A percentile compares a stretch with the other conserved stretches of the same genome.
These are phyloP conservation scores for Orthonychiurus folsomi DNA, from an alignment of 2,888 invertebrate species.

Conservation along the genomic window DNA sequence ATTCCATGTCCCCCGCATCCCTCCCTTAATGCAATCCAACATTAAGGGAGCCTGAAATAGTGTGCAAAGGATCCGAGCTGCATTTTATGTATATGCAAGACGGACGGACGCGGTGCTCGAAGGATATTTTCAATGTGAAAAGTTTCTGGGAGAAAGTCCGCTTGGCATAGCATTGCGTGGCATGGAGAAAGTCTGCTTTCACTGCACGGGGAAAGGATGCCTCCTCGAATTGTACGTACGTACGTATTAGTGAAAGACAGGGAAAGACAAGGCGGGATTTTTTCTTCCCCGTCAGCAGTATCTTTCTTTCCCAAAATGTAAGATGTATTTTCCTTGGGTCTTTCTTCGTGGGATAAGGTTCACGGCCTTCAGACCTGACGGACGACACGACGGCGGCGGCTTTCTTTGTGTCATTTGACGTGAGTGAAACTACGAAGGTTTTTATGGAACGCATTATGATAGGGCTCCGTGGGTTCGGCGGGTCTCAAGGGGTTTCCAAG, in stretches of 20 bases:
- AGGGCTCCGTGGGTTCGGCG: neutral
- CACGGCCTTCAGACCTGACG: too few relatives aligned
- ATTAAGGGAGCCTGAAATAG: neutral
- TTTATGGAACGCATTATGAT: neutral
- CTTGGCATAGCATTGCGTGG: neutral
- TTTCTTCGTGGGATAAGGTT: neutral
- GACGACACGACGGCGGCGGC: neutral
- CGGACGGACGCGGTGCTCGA: neutral
- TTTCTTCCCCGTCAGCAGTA: neutral
- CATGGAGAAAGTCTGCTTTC: neutral
- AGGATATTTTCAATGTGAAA: neutral
- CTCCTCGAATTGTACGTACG: neutral
- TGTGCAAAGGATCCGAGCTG: neutral
- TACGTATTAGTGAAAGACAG: neutral
- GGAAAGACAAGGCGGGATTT: neutral
- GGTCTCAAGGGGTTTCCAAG: neutral
- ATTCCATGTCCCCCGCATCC: neutral
- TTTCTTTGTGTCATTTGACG: neutral
- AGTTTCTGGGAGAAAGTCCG: neutral
- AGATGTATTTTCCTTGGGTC: neutral
- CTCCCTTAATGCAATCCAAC: neutral
- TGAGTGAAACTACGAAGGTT: neutral
- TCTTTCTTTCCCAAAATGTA: neutral
- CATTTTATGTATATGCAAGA: neutral
- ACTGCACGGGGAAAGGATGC: neutral